Evolutionary conservation across 2,888 invertebrate genomes (phyloP).

Genomic region (Orthonychiurus folsomi): DNA sequence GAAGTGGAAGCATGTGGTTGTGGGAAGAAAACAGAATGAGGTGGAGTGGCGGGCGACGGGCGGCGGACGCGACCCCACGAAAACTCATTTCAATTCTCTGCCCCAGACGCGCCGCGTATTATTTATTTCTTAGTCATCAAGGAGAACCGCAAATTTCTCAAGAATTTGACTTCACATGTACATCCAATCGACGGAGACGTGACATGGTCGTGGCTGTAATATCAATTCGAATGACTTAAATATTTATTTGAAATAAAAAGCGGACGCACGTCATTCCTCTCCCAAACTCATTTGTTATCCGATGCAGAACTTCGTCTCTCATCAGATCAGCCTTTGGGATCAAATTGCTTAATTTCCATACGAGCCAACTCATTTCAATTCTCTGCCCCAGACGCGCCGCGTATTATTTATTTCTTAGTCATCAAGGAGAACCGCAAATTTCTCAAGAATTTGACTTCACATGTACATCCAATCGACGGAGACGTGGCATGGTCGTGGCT

Average conservation of each 20-base stretch:
- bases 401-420: slow-evolving; percentile 18
- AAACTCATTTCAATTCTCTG: slow-evolving; percentile 21
- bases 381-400: slow-evolving; percentile 11
- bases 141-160: neutral
- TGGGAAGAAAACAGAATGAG: too few relatives aligned
- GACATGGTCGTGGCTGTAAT: neutral
- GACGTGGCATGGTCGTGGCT: neutral
- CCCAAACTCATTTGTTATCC: too few relatives aligned
- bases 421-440: neutral
- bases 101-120: slow-evolving; percentile 14
- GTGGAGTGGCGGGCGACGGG: too few relatives aligned
- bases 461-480: neutral
- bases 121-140: slow-evolving; percentile 15
- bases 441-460: neutral
- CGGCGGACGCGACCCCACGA: too few relatives aligned
- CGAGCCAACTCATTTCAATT: slow-evolving; percentile 20
- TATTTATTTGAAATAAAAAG: neutral
- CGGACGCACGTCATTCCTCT: too few relatives aligned
- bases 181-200: neutral
- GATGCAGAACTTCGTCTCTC: neutral
- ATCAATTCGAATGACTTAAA: neutral
- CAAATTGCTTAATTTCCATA: too few relatives aligned
- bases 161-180: slow-evolving; percentile 1
- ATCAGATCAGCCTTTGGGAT: too few relatives aligned
- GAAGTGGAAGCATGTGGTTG: too few relatives aligned